phyloP scores from a whole-genome alignment of 2,113 vertebrate genomes.

The Cavia porcellus region DNA sequence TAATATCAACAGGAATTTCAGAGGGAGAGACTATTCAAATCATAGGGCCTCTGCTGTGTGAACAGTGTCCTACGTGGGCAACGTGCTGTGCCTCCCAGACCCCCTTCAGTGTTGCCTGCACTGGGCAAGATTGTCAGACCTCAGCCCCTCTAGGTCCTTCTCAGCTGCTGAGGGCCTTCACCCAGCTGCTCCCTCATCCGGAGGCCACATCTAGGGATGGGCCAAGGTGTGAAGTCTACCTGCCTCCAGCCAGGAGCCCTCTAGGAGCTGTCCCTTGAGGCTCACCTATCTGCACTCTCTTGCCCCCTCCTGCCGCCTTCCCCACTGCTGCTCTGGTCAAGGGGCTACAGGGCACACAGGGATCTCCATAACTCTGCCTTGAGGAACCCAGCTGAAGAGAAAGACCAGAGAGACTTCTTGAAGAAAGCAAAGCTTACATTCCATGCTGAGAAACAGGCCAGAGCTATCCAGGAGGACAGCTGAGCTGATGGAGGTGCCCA shows the following conservation, averaged over 20 bases:
- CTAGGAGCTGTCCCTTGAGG: fast-evolving
- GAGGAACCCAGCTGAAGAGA: neutral
- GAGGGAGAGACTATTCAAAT: neutral
- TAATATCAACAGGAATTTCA: neutral
- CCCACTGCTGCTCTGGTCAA: neutral
- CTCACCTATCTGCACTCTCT: neutral
- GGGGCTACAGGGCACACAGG: fast-evolving
- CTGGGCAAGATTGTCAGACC: neutral
- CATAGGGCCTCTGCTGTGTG: no score
- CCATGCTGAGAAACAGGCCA: neutral
- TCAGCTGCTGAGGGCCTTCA: neutral
- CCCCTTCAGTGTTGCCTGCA: neutral
- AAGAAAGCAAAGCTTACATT: neutral
- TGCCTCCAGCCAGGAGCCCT: neutral
- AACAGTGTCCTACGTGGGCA: no score
- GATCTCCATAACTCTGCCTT: no score
- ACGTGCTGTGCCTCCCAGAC: no score
- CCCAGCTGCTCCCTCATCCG: fast-evolving
- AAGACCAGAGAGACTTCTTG: neutral
- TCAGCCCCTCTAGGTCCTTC: neutral
- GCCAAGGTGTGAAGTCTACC: no score
- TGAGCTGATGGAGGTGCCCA: fast-evolving
- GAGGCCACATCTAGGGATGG: fast-evolving
- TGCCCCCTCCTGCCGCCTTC: no score
- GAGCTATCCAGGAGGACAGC: no score